Evolutionary conservation across 2,888 invertebrate species (phyloP).

Genomic region (Ormyrus pomaceus): DNA sequence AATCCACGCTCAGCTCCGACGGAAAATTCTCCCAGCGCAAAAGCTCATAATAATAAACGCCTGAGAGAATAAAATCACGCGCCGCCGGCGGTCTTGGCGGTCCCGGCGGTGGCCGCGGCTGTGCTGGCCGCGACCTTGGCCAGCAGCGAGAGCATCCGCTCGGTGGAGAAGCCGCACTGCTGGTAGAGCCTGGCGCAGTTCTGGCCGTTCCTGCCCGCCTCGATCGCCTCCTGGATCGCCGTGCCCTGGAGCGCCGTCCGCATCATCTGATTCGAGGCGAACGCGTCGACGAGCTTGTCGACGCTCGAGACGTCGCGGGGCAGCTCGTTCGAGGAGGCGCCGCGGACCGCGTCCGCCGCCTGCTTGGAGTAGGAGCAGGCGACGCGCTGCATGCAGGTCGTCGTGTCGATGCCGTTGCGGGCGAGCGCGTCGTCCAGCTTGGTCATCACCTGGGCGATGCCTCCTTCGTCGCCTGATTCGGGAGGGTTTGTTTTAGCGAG

Average conservation of each 20-base stretch:
- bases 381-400: slow-evolving; percentile 80
- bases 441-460: slow-evolving; percentile 80
- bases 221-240: slow-evolving; percentile 77
- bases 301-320: slow-evolving; percentile 62
- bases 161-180: slow-evolving; percentile 75
- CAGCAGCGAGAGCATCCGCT: slow-evolving; percentile 69
- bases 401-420: slow-evolving; percentile 79
- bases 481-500: not conserved
- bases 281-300: slow-evolving; percentile 67
- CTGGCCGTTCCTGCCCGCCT: slow-evolving; percentile 73
- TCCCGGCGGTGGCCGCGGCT: slow-evolving; percentile 49
- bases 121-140: slow-evolving; percentile 66
- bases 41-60: no score
- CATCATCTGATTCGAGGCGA: slow-evolving; percentile 71
- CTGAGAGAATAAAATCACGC: slow-evolving; percentile 23
- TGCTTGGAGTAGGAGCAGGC: slow-evolving; percentile 84
- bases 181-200: slow-evolving; percentile 75
- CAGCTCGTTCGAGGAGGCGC: slow-evolving; percentile 57
- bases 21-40: slow-evolving; percentile 35
- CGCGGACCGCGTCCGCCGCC: slow-evolving; percentile 75
- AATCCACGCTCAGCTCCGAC: not conserved
- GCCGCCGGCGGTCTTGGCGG: slow-evolving; percentile 7
- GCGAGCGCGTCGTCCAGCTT: slow-evolving; percentile 78
- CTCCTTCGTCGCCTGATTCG: slow-evolving; percentile 79
- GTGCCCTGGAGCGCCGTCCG: slow-evolving; percentile 76